These are phyloP conservation scores for Urosaurus nigricauda DNA, from an alignment of 2,797 vertebrate genomes.

Conservation along the genomic window DNA sequence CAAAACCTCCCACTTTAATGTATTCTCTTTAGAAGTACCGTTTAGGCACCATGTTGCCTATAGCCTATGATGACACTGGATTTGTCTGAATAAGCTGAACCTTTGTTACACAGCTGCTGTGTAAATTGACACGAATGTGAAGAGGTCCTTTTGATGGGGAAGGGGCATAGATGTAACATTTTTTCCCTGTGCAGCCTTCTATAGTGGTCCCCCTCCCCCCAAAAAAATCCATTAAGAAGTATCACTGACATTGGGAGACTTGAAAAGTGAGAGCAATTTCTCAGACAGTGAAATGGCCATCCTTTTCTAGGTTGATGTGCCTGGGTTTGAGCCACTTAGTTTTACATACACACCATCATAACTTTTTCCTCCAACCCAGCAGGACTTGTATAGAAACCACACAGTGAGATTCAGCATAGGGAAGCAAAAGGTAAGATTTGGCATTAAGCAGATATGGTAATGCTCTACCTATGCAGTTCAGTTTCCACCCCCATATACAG, in stretches of 20 bases:
- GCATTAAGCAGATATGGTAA: too few species aligned
- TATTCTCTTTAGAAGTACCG: neutral
- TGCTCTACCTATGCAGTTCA: too few species aligned
- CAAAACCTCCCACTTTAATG: neutral
- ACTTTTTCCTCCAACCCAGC: neutral
- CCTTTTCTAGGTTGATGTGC: too few species aligned
- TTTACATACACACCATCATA: too few species aligned
- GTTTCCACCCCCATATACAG: too few species aligned
- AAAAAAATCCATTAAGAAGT: neutral
- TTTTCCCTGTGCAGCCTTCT: neutral
- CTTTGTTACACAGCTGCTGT: neutral
- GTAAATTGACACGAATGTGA: neutral
- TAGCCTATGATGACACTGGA: too few species aligned
- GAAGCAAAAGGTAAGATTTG: too few species aligned
- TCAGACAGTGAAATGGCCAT: too few species aligned
- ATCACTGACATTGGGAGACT: neutral
- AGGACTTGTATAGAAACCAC: rapidly evolving
- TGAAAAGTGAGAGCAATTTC: too few species aligned
- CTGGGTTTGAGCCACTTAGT: neutral
- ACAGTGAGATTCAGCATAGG: neutral
- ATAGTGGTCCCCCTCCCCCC: neutral
- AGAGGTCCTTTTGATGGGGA: too few species aligned
- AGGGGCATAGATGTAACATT: neutral
- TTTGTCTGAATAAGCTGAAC: neutral
- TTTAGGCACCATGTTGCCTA: neutral